Conservation (phyloP, 2,888 invertebrate species). For the Drosophila imparisetae region DNA sequence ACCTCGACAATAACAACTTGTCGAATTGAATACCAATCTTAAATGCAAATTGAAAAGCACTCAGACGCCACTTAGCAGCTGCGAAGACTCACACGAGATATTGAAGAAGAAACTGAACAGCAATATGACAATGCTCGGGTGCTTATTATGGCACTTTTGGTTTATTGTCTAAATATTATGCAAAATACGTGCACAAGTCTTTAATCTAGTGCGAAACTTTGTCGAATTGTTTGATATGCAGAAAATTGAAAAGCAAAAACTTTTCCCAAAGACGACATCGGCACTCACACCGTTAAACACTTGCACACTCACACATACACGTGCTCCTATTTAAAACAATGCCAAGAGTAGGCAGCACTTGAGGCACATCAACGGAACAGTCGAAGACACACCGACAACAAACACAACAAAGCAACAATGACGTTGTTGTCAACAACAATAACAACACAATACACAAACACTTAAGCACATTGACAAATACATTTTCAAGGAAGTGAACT, state of each 20-base stretch:
- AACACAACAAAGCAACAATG: conserved; percentile 28
- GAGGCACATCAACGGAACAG: conserved; percentile 35
- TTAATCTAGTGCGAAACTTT: conserved; percentile 63
- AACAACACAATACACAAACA: conserved; percentile 46
- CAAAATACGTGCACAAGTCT: conserved; percentile 76
- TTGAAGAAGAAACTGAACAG: conserved; percentile 7
- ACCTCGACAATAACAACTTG: conserved; percentile 30
- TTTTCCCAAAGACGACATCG: conserved; percentile 31
- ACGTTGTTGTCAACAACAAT: conserved; percentile 14
- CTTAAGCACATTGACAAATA: conserved; percentile 69
- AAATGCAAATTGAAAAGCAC: conserved; percentile 61
- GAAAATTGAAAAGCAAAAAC: conserved; percentile 77
- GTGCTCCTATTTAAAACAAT: conserved; percentile 58
- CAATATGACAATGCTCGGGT: conserved; percentile 19
- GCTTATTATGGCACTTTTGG: conserved; percentile 48
- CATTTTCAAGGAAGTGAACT: conserved; percentile 58
- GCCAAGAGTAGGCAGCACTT: conserved; percentile 52
- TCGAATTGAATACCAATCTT: conserved; percentile 51
- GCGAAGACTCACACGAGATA: conserved; percentile 55
- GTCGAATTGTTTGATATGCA: conserved; percentile 66
- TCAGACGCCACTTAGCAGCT: conserved; percentile 57
- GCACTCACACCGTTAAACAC: conserved; percentile 16
- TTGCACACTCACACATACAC: neutral
- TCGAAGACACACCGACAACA: conserved; percentile 18
- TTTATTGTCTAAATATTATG: conserved; percentile 72